These are phyloP conservation scores for Polyommatus icarus DNA, from an alignment of 2,888 invertebrate species.

Conservation along the genomic window DNA sequence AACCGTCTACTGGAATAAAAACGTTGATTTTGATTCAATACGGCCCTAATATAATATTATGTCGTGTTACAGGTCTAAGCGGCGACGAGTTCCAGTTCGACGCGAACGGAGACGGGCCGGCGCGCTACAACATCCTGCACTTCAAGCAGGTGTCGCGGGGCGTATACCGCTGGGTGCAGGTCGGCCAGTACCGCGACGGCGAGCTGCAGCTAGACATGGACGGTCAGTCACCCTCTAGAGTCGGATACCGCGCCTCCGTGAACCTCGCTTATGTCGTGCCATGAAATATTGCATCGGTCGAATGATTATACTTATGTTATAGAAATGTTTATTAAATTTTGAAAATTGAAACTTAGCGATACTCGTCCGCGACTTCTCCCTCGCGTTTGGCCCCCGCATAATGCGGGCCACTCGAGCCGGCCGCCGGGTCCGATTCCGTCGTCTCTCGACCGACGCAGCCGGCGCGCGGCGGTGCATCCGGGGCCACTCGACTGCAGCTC, in stretches of 20 bases:
- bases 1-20: no score
- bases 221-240: conserved; percentile 70
- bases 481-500: neutral
- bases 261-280: neutral
- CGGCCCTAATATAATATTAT: no score
- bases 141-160: conserved; percentile 90
- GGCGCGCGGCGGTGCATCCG: neutral
- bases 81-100: conserved; percentile 95
- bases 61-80: conserved; percentile 84
- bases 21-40: no score
- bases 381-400: neutral
- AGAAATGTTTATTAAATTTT: no score
- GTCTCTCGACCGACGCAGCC: neutral
- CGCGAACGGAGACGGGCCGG: conserved; percentile 93
- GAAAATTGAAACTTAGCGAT: no score
- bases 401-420: neutral
- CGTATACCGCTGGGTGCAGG: conserved; percentile 90
- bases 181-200: conserved; percentile 92
- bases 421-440: neutral
- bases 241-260: neutral
- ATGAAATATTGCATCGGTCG: no score
- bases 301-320: no score
- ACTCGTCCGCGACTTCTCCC: no score
- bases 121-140: conserved; percentile 96
- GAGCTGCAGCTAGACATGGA: conserved; percentile 88